Base-by-base conservation (phyloP, 2,113 vertebrate genomes). In the Ploceus nigricollis region DNA sequence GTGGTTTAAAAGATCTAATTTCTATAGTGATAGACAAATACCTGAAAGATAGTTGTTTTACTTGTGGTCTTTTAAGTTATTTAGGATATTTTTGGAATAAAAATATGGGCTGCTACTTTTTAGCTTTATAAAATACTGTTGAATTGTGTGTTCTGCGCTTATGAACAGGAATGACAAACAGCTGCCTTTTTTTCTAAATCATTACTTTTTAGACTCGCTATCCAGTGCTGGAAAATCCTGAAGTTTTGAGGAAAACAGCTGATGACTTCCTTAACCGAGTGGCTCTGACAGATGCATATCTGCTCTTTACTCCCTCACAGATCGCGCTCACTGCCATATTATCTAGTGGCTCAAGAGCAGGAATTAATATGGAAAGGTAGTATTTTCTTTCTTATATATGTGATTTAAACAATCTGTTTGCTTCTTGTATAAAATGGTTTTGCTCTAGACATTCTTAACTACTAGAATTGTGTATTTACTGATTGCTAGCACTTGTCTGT, bases 251-350 rank as follows among this genome's bases (percentile, higher is more conserved):
- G 95, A 99, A 99, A 96, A 97, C 97, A 64, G 98, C 99, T 2
- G 99, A 99, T 92, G 99, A 99, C 87, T 99, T 99, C 84, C 98
- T 99, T 63, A 99, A 96, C 42, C 98, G 99, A 87, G 98, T 98
- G 72, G 94, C 98, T 33, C 91, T 99, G 97, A 99, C 99, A 2
- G 99, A 99, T 73, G 98, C 98, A 0, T 99, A 98, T 10, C 98
- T 99, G 70, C 98, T 99, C 24, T 99, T 99, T 37, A 94, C 98
- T 40, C 99, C 99, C 5, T 99, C 99, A 9, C 98, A 99, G 91
- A 99, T 99, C 4, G 99, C 99, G 94, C 98, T 99, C 15, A 98
- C 99, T 10, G 98, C 99, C 4, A 97, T 99, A 85, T 95, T 99
- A 65, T 99, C 98, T 80, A 99, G 99, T 75, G 98, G 98, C 12